Evolutionary conservation across 2,113 vertebrate species (phyloP).

Genomic region (Lophius piscatorius): DNA sequence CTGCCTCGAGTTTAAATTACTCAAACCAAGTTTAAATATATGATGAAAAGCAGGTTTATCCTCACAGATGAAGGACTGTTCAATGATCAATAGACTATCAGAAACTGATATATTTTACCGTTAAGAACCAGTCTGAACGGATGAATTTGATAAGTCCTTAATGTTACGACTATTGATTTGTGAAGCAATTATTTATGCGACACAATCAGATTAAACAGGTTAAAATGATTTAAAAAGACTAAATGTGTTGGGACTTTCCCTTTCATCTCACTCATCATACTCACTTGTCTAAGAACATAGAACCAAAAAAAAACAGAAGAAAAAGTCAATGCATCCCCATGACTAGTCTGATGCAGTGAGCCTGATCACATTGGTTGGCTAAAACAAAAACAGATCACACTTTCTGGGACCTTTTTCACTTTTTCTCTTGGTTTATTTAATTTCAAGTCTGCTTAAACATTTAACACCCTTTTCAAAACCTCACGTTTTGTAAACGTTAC

Average conservation of each 20-base stretch:
- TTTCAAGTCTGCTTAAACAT: slow-evolving; percentile 47
- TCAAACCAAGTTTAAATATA: too few species aligned
- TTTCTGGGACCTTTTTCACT: slow-evolving; percentile 20
- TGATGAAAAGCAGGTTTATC: too few species aligned
- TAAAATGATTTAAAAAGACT: slow-evolving; percentile 21
- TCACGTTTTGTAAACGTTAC: slow-evolving; percentile 64
- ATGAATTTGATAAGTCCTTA: not conserved
- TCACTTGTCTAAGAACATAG: slow-evolving; percentile 57
- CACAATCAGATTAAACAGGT: slow-evolving; percentile 13
- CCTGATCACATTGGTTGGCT: slow-evolving; percentile 33
- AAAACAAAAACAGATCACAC: slow-evolving; percentile 35
- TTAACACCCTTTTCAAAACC: slow-evolving; percentile 65
- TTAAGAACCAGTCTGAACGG: not conserved
- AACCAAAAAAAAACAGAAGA: slow-evolving; percentile 54
- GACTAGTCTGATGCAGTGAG: slow-evolving; percentile 43
- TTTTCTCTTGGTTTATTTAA: slow-evolving; percentile 28
- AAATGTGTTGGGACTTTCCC: slow-evolving; percentile 46
- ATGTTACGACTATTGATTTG: slow-evolving; percentile 20
- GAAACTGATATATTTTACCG: not conserved
- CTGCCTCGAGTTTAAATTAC: too few species aligned
- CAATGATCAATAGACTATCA: slow-evolving; percentile 27
- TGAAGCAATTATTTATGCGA: slow-evolving; percentile 14
- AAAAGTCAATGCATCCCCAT: slow-evolving; percentile 58
- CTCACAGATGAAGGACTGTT: not conserved
- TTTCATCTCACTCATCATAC: slow-evolving; percentile 33